A percentile compares a stretch with the other conserved stretches of the same genome.
These are phyloP conservation scores for Calcarius lapponicus DNA, from an alignment of 2,797 vertebrate genomes.

Conservation along the genomic window DNA sequence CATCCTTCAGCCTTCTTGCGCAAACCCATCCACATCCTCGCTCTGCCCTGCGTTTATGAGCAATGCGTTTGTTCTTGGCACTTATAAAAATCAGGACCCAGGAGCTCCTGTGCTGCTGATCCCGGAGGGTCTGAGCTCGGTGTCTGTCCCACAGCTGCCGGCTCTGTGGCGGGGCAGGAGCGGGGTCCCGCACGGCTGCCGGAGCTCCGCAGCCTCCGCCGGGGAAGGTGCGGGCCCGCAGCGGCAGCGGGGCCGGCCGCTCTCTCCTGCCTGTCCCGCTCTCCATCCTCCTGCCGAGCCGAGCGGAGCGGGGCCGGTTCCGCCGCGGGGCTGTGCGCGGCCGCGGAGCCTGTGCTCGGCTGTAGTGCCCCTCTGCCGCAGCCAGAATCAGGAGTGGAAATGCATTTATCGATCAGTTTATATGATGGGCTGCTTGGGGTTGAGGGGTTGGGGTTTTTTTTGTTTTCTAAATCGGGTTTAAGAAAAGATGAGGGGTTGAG, in stretches of 20 bases:
- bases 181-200: background rate
- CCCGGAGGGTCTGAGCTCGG: background rate
- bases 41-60: background rate
- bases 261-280: too few species aligned
- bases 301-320: background rate
- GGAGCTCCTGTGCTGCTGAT: background rate
- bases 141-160: accelerated
- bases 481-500: background rate
- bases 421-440: background rate
- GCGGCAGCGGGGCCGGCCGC: background rate
- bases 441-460: accelerated
- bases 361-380: accelerated
- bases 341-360: accelerated
- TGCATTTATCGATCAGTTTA: background rate
- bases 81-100: background rate
- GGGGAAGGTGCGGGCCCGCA: background rate
- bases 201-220: background rate
- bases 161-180: background rate
- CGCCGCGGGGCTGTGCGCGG: background rate
- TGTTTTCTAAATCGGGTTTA: background rate
- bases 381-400: background rate
- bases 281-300: background rate
- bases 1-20: background rate
- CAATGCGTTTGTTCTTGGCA: background rate
- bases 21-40: background rate